Percentiles rank a stretch among this genome's conserved stretches.
Conservation (phyloP, 1,140 invertebrate genomes). For the Ips typographus region DNA sequence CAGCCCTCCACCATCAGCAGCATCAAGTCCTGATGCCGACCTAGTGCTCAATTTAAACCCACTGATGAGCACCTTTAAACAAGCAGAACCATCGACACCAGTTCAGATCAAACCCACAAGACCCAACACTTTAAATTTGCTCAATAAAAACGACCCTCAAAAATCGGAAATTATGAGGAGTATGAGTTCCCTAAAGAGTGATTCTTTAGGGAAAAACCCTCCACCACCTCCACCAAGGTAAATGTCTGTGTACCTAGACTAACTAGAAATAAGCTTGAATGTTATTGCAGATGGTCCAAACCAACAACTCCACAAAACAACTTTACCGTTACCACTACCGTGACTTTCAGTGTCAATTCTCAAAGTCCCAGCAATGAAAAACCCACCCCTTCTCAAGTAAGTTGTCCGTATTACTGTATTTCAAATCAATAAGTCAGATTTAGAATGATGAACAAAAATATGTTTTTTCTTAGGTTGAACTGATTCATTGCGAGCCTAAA, state of each 20-base stretch:
- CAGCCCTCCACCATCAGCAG: slow-evolving; percentile 52
- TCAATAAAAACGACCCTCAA: slow-evolving; percentile 50
- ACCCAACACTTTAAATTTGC: slow-evolving; percentile 78
- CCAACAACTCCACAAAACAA: slow-evolving; percentile 69
- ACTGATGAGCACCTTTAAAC: slow-evolving; percentile 66
- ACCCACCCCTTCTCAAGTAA: slow-evolving; percentile 35
- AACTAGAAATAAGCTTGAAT: not conserved
- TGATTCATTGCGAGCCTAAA: slow-evolving; percentile 51
- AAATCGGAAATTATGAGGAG: slow-evolving; percentile 38
- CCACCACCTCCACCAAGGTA: slow-evolving; percentile 59
- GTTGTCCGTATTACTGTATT: not conserved
- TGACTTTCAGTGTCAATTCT: slow-evolving; percentile 76
- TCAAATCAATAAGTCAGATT: too few species aligned
- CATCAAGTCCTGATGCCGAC: slow-evolving; percentile 64
- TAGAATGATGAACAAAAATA: not conserved
- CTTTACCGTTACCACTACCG: slow-evolving; percentile 79
- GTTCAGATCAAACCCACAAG: slow-evolving; percentile 69
- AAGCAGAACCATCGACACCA: slow-evolving; percentile 54
- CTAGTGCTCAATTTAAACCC: slow-evolving; percentile 77
- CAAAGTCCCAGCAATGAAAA: slow-evolving; percentile 42
- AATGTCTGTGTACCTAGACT: not conserved
- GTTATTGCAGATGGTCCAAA: slow-evolving; percentile 59
- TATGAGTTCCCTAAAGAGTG: slow-evolving; percentile 42
- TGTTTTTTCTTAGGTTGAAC: slow-evolving; percentile 26
- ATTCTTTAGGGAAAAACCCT: slow-evolving; percentile 53